Evolutionary conservation across 2,797 vertebrate genomes (phyloP), one percentile per base, ranked within the genome.

Genomic region (Bovichtus variegatus): DNA sequence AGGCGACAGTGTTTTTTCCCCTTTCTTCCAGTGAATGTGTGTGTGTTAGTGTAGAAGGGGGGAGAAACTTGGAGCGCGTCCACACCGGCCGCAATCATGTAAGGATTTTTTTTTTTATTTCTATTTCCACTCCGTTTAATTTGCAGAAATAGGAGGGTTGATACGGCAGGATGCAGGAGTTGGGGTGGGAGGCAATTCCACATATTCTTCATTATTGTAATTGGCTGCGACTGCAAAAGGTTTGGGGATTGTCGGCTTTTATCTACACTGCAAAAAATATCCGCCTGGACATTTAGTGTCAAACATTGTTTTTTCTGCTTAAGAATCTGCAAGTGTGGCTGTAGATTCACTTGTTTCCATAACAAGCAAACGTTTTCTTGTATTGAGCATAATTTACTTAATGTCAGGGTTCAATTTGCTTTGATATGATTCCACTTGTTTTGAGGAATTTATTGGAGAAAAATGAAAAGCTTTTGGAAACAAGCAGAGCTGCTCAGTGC

Each of bases 31-130:
- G 74, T 65, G 49, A 38, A 21, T 46, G 70, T 59, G 49, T 67
- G 41, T 36, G 83, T 61, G 40, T 43, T 53, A 11, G 64, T 25
- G 70, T 40, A 25, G 27, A 31, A 54, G 53, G 34, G 19, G 72
- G 70, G 54, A 74, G 78, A 81, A 88, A 93, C 89, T 93, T 93
- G 91, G 85, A 90, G 87, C 70, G 38, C 71, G 78, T 81, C 89
- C 89, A 87, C 81, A 40, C 80, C 81, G 87, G 71, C 83, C 78
- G 80, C 81, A 81, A 58, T 82, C 87, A 87, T 80, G 84, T 84
- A 90, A 88, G 88, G 80, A 64, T 83, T 74, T 69, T 72, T 57
- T 64, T 59, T 44, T 46, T 36, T 55, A 55, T 79, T 57, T 79
- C 25, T 81, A 69, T 88, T 74, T 69, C 19, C 62, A 60, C 12